phyloP scores from a whole-genome alignment of 2,797 vertebrate species.

The Bovichtus diacanthus region DNA sequence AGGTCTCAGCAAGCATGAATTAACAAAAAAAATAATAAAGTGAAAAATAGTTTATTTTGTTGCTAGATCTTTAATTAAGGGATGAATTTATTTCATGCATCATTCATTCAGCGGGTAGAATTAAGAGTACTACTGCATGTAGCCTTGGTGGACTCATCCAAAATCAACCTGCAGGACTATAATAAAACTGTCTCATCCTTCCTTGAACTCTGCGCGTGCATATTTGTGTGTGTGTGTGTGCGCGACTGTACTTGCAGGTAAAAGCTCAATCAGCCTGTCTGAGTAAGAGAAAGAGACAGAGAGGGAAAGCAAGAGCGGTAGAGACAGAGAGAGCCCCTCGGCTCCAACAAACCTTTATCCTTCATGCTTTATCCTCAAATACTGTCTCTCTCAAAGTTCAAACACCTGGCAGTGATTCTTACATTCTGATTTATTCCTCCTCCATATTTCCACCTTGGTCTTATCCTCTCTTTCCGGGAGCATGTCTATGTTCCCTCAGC shows the following conservation, averaged over 20 bases:
- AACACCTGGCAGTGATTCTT: constrained; percentile 75
- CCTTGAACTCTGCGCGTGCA: constrained; percentile 32
- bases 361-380: constrained; percentile 69
- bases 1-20: not conserved
- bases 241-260: constrained; percentile 46
- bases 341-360: constrained; percentile 75
- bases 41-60: constrained; percentile 1
- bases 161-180: constrained; percentile 49
- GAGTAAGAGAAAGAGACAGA: constrained; percentile 48
- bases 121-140: constrained; percentile 9
- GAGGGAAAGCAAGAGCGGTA: constrained; percentile 26
- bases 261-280: constrained; percentile 55
- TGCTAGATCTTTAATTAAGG: not conserved
- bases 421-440: constrained; percentile 66
- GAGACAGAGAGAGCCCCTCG: constrained; percentile 50
- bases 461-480: constrained; percentile 12
- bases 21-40: not conserved
- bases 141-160: constrained; percentile 30
- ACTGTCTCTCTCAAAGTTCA: constrained; percentile 74
- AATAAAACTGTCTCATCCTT: constrained; percentile 42
- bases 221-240: not conserved
- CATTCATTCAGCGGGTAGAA: not conserved
- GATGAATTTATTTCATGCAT: not conserved
- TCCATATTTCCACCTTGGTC: constrained; percentile 39
- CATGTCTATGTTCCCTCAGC: too few species aligned